Evolutionary conservation across 2,113 vertebrate species (phyloP).

Genomic region (Dunckerocampus dactyliophorus): DNA sequence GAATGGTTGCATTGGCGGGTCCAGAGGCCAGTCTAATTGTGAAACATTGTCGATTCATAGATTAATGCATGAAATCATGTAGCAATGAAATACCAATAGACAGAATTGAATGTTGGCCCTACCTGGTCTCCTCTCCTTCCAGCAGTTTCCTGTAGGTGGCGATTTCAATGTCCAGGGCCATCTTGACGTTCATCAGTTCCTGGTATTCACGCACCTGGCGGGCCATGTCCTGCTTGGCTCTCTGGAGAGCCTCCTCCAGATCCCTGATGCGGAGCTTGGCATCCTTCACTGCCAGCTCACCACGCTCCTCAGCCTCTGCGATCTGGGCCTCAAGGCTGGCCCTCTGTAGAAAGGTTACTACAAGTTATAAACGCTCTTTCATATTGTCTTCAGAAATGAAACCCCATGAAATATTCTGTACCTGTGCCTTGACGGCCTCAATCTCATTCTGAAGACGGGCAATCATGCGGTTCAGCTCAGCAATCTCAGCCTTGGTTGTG

Average conservation of each 20-base stretch:
- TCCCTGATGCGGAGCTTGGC: slow-evolving; percentile 79
- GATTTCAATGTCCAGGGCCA: slow-evolving; percentile 91
- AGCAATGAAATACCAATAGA: background rate
- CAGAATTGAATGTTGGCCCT: background rate
- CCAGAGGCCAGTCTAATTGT: slow-evolving; percentile 58
- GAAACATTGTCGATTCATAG: slow-evolving; percentile 9
- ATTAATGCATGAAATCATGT: background rate
- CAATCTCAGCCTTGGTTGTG: slow-evolving; percentile 80
- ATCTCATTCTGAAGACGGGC: slow-evolving; percentile 81
- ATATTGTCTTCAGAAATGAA: background rate
- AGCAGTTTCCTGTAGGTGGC: slow-evolving; percentile 90
- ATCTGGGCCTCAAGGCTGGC: slow-evolving; percentile 80
- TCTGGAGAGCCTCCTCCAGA: slow-evolving; percentile 81
- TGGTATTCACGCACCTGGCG: slow-evolving; percentile 86
- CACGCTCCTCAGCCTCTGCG: slow-evolving; percentile 82
- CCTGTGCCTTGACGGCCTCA: slow-evolving; percentile 80
- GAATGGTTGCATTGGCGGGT: slow-evolving; percentile 52
- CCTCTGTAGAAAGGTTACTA: slow-evolving; percentile 66
- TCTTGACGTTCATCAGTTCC: slow-evolving; percentile 87
- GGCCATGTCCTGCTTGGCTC: slow-evolving; percentile 87
- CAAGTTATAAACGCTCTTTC: background rate
- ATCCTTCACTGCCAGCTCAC: slow-evolving; percentile 84
- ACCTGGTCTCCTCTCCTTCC: slow-evolving; percentile 90
- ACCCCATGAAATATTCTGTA: slow-evolving; percentile 54
- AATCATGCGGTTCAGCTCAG: slow-evolving; percentile 81